phyloP scores from a whole-genome alignment of 2,113 vertebrate genomes.

The Donacobius atricapilla region DNA sequence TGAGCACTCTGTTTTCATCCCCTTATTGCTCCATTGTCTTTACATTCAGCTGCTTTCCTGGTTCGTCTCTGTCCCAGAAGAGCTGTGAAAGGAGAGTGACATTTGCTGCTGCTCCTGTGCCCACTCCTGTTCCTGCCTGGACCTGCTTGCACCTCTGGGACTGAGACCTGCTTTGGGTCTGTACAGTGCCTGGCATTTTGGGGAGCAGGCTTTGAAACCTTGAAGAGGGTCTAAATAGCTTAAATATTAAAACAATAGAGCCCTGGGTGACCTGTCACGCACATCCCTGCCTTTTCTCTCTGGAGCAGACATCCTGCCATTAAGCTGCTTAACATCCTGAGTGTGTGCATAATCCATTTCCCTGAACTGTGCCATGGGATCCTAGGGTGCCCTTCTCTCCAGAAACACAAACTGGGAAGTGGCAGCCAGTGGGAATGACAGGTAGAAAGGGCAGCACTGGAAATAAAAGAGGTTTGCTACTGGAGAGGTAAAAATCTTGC shows the following conservation, averaged over 20 bases:
- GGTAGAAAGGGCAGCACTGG: not conserved
- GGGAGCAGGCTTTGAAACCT: not conserved
- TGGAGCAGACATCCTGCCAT: not conserved
- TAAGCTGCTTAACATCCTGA: slow-evolving; percentile 21
- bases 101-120: fast-evolving
- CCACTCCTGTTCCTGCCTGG: fast-evolving
- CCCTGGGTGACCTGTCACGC: not conserved
- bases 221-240: not conserved
- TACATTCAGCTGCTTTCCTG: not conserved
- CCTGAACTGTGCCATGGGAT: not conserved
- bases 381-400: fast-evolving
- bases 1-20: not conserved
- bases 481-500: too few relatives aligned
- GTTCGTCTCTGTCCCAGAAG: not conserved
- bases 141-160: not conserved
- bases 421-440: not conserved
- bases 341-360: not conserved
- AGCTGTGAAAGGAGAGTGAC: not conserved
- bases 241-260: not conserved
- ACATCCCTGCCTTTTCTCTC: not conserved
- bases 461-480: not conserved
- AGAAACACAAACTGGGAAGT: not conserved
- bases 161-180: not conserved
- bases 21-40: not conserved
- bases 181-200: not conserved